Base-by-base conservation (phyloP, 2,888 invertebrate genomes). In the Nipponacmea schrenckii region DNA sequence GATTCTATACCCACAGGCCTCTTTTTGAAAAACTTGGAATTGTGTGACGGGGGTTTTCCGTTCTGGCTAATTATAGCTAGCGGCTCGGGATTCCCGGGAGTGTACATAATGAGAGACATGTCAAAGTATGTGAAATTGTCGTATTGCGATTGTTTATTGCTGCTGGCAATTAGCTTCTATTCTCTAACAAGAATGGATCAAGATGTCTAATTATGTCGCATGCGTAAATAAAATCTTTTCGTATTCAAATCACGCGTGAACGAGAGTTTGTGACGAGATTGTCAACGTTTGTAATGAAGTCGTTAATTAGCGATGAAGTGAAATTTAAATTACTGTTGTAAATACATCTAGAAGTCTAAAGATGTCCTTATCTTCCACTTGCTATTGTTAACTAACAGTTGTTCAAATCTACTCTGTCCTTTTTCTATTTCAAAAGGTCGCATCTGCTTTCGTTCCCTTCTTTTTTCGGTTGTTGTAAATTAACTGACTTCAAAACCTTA, bases 191-290 rank as follows among this genome's bases (percentile, higher is more conserved):
- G 56, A 24, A 24, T 24, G 24, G 56, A 56, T 56, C 24, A 56
- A 56, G 56, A 56, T 56, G 56, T 56, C 56, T 56, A 56, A 56
- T 56, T 56, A 56, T 56, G 56, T 56, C 56, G 56, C 56, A 56
- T 56, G 56, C 56, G 56, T 56, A 56, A 56, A 56, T 56, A 20
- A 56, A 56, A 56, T 56, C 20, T 56, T 20, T 56, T 56, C 56
- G 20, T 56, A 56, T 56, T 56, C 56, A 56, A 56, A 24, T 56
- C 56, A 56, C 56, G 56, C 24, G 56, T 56, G 56, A 56, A 56
- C 56, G 56, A 56, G 56, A 56, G 56, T 20, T 39, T 56, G 56
- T 56, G 56, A 56, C 56, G 56, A 56, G 56, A 56, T 56, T 56
- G 56, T 24, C 20, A 56, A 56, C 56, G 56, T 56, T 39, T 39